Evolutionary conservation across 2,797 vertebrate species (phyloP), one percentile per base, ranked within the genome.

Genomic region (Brotula barbata): DNA sequence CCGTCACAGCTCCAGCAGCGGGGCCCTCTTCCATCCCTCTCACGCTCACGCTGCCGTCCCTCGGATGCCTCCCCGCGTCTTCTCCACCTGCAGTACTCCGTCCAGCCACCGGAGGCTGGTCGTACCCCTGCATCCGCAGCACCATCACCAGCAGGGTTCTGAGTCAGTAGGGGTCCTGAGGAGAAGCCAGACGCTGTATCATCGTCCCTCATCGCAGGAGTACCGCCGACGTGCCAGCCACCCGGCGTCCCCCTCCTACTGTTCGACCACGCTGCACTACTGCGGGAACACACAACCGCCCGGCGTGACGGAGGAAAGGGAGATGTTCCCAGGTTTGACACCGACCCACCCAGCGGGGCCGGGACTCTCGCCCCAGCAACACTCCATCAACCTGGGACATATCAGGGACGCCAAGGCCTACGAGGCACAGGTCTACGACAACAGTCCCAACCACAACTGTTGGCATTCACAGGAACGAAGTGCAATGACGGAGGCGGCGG

Each of bases 171-270:
- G 90, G 0, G 73, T 90, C 82, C 79, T 92, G 48, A 85, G 90
- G 68, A 90, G 91, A 66, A 92, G 91, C 77, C 80, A 89, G 25
- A 92, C 90, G 0, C 71, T 92, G 50, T 91, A 93, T 73, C 89
- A 92, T 40, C 89, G 88, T 0, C 83, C 89, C 0, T 82, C 85
- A 1, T 77, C 77, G 0, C 83, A 88, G 47, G 89, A 91, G 60
- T 89, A 91, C 49, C 89, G 90, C 37, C 88, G 92, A 7, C 75
- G 91, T 5, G 91, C 92, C 3, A 92, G 91, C 53, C 92, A 93
- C 71, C 91, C 91, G 0, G 83, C 90, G 0, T 91, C 90, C 0
- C 89, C 90, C 3, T 89, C 90, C 43, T 91, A 92, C 63, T 85
- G 89, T 20, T 81, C 87, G 15, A 74, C 85, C 14, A 91, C 90